A percentile compares a stretch with the other conserved stretches of the same genome.
These are phyloP conservation scores for Clitarchus hookeri DNA, from an alignment of 2,888 invertebrate species.

Conservation along the genomic window DNA sequence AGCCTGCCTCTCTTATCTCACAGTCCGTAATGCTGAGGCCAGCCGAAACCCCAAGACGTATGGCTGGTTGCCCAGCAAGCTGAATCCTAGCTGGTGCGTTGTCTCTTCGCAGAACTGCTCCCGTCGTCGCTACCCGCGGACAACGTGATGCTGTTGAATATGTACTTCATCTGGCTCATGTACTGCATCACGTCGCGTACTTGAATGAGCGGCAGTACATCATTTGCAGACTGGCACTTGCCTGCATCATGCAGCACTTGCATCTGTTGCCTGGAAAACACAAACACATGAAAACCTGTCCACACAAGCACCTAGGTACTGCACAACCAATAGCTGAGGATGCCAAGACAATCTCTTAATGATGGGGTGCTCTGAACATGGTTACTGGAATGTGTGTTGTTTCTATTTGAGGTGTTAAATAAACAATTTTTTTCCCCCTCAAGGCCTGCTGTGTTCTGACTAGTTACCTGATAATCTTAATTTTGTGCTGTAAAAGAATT, in stretches of 20 bases:
- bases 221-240: constrained; percentile 70
- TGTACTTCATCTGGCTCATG: constrained; percentile 87
- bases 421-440: no score
- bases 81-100: constrained; percentile 64
- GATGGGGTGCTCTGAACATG: no score
- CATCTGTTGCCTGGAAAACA: constrained; percentile 66
- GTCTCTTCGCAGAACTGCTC: constrained; percentile 58
- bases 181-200: constrained; percentile 81
- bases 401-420: no score
- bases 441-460: no score
- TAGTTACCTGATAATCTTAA: no score
- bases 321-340: no score
- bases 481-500: no score
- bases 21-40: constrained; percentile 37
- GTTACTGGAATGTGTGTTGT: no score
- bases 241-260: constrained; percentile 76
- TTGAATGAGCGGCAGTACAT: constrained; percentile 78
- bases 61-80: constrained; percentile 32
- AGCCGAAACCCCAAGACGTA: constrained; percentile 33
- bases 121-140: constrained; percentile 49
- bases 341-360: no score
- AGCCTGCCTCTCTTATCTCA: constrained; percentile 19
- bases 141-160: constrained; percentile 63
- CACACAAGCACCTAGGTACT: no score
- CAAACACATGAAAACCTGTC: not conserved